Base-by-base conservation (phyloP, 2,113 vertebrate species). In the Copsychus sechellarum region DNA sequence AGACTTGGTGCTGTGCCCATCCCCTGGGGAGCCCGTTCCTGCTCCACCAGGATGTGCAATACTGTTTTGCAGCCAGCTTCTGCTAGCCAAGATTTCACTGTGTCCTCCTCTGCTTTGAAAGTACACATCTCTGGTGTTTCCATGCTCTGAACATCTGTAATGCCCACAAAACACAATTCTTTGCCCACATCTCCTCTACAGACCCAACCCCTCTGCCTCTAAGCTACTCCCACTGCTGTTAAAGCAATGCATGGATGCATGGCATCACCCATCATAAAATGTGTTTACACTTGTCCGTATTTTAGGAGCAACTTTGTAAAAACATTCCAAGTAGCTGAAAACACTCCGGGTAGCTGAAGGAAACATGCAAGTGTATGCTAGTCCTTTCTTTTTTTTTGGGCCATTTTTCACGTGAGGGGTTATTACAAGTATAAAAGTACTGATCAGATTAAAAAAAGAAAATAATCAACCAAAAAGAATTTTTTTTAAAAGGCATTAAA, bases 81-180 rank as follows among this genome's bases (percentile, higher is more conserved):
- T 38, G 18, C 43, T 47, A 38, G 62, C 33, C 62, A 80, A 42
- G 12, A 69, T 38, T 58, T 67, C 34, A 21, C 10, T 18, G 8
- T 23, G 31, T 65, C n/a, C 56, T 57, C 72, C 33, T 34, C 34
- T 43, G 14, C n/a, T 12, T 36, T 43, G 61, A 54, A 57, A 69
- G 14, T 5, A 28, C 64, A 50, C 8, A 61, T 2, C 33, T 45
- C 8, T 0, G 3, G 3, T 29, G 26, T 26, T 76, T 67, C 45
- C 40, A 16, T 4, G 4, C 9, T 77, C 38, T 51, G 36, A 69
- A 80, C 14, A 66, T 6, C 65, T 0, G 0, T 4, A 56, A 74
- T 54, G 58, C 24, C 21, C 28, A 79, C 31, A 85, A 45, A 47
- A 70, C 0, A 4, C 24, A 61, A 43, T n/a, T 67, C 26, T 51